A percentile compares a stretch with the other conserved stretches of the same genome.
phyloP scores from a whole-genome alignment of 1,140 invertebrate genomes.

The Aphis craccivora region DNA sequence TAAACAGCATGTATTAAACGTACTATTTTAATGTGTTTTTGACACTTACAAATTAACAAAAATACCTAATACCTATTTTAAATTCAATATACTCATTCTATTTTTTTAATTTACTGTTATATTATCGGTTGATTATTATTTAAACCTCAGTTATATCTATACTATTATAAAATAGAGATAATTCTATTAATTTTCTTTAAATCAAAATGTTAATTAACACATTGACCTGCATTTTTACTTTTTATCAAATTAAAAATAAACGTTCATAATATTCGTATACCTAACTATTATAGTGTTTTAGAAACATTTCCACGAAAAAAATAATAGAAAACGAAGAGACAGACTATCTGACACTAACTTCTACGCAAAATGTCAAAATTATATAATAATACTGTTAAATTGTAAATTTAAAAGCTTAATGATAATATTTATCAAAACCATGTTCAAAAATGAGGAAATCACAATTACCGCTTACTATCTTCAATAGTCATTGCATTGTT shows the following conservation, averaged over 20 bases:
- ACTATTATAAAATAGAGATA: background rate
- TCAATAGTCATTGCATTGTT: too few species aligned
- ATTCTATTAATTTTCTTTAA: background rate
- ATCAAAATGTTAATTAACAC: background rate
- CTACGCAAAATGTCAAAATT: background rate
- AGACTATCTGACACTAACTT: too few species aligned
- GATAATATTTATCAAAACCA: background rate
- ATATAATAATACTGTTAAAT: background rate
- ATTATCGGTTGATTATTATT: background rate
- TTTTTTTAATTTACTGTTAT: background rate
- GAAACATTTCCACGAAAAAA: background rate
- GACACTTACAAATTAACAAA: background rate
- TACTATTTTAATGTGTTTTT: background rate
- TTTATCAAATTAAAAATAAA: background rate
- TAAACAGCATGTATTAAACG: background rate
- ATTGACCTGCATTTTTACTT: background rate
- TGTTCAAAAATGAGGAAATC: background rate
- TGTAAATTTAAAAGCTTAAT: background rate
- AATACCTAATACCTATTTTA: background rate
- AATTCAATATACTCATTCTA: background rate
- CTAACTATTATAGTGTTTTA: background rate
- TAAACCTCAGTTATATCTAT: background rate
- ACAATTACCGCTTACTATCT: too few species aligned
- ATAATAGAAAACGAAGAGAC: background rate
- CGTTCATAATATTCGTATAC: background rate